Evolutionary conservation across 2,797 vertebrate genomes (phyloP).

Genomic region (Taeniopygia guttata): DNA sequence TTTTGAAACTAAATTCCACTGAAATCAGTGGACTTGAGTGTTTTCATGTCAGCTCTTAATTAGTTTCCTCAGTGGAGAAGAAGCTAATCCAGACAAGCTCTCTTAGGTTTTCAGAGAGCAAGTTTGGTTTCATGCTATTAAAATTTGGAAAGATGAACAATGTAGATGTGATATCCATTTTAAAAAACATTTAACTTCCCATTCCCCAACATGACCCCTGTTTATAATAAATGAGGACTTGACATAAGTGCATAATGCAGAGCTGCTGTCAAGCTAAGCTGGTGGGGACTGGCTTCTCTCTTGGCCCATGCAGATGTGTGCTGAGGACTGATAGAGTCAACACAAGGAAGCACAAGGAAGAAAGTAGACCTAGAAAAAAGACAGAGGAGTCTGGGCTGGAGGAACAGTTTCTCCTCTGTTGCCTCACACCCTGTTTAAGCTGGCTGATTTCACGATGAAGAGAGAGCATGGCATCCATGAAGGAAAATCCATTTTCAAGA

Average conservation of each 20-base stretch:
- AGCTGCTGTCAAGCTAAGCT: background rate
- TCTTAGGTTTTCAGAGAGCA: background rate
- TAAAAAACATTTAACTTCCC: background rate
- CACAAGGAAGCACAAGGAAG: background rate
- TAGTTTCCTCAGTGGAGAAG: background rate
- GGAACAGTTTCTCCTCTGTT: background rate
- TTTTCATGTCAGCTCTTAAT: background rate
- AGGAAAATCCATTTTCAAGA: slow-evolving; percentile 3
- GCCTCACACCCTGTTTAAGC: background rate
- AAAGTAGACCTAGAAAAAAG: background rate
- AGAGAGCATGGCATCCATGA: background rate
- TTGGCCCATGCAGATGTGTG: background rate
- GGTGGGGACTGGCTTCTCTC: background rate
- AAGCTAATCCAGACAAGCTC: background rate
- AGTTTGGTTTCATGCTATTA: background rate
- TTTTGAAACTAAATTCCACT: background rate
- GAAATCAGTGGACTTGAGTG: background rate
- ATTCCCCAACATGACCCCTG: background rate
- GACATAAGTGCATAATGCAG: background rate
- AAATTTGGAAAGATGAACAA: background rate
- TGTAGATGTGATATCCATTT: background rate
- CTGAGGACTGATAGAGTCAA: background rate
- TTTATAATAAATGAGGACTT: background rate
- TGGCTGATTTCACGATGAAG: background rate
- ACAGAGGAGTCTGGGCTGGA: background rate